These are phyloP conservation scores for Drosophila nigromelanica DNA, from an alignment of 1,140 invertebrate species.

Conservation along the genomic window DNA sequence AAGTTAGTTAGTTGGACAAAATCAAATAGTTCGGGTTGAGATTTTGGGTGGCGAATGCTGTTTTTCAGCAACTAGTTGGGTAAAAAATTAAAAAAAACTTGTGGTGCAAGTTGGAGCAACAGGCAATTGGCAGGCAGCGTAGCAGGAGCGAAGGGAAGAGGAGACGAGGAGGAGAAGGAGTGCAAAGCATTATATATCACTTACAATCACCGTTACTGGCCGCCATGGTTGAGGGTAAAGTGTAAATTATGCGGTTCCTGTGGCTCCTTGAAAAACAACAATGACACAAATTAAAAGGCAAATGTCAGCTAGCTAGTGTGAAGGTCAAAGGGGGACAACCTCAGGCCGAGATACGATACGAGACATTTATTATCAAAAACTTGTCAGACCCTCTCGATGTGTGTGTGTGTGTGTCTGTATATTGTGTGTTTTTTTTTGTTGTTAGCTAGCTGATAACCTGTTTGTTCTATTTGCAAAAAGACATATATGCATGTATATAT, in stretches of 20 bases:
- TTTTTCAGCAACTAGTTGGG: constrained; percentile 6
- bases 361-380: constrained; percentile 63
- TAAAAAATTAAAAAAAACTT: constrained; percentile 17
- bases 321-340: constrained; percentile 51
- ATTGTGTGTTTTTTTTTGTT: constrained; percentile 37
- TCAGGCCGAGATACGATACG: not conserved
- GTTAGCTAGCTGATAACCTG: constrained; percentile 68
- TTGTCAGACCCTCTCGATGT: constrained; percentile 38
- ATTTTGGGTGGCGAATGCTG: not conserved
- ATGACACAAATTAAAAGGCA: constrained; percentile 23
- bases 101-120: constrained; percentile 13
- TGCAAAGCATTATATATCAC: constrained; percentile 35
- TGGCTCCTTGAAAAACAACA: constrained; percentile 58
- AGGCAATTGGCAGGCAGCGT: constrained; percentile 11
- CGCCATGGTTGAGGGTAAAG: constrained; percentile 60
- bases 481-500: constrained; percentile 1
- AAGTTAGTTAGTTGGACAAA: not conserved
- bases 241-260: constrained; percentile 72
- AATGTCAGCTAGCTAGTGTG: constrained; percentile 22
- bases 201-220: constrained; percentile 74
- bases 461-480: constrained; percentile 36
- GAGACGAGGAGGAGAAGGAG: not conserved
- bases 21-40: not conserved
- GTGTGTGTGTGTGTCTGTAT: constrained; percentile 1
- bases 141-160: not conserved